Evolutionary conservation across 2,113 vertebrate genomes (phyloP), one percentile per base, ranked within the genome.

Genomic region (Bombycilla garrulus): DNA sequence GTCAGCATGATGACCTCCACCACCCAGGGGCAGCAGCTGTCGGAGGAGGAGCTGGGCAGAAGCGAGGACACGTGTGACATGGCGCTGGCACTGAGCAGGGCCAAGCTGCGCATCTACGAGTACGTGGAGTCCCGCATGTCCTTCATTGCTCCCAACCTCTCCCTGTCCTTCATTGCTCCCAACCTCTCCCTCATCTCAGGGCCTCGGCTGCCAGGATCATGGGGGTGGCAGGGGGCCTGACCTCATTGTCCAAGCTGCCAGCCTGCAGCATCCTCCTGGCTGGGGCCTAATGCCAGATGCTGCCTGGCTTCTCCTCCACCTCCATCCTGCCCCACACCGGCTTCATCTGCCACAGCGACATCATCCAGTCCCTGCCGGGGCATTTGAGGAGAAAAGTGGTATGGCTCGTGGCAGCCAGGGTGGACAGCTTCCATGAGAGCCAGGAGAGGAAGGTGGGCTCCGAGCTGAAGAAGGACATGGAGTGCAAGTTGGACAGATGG

Each of bases 281-380:
- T 18, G 44, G n/a, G 6, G 24, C 38, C 48, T 60, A 53, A 24
- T 0, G 1, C 22, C 3, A 1, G 38, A 42, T 4, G 1, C 31
- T 66, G 15, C 20, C 61, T 2, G 16, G 26, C 25, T 60, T 24
- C 54, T 60, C 58, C 45, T 61, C 35, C 24, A 10, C 29, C 15
- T 50, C 44, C 3, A 0, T 60, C 19, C 65, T 60, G 54, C 65
- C 44, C 15, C 44, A 82, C 54, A 35, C 24, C 4, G 1, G 19
- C 19, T 42, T n/a, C 29, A 60, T 19, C 35, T 48, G 11, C 65
- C 53, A n/a, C 29, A 35, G 54, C 1, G 0, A n/a, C 24, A 50
- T 18, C 0, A 0, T 5, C 19, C 3, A 0, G 29, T 12, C 36
- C 25, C 45, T 15, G 54, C 24, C 0, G 0, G 44, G 0, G 2